phyloP scores from a whole-genome alignment of 2,888 invertebrate genomes.

The Xestia c-nigrum region DNA sequence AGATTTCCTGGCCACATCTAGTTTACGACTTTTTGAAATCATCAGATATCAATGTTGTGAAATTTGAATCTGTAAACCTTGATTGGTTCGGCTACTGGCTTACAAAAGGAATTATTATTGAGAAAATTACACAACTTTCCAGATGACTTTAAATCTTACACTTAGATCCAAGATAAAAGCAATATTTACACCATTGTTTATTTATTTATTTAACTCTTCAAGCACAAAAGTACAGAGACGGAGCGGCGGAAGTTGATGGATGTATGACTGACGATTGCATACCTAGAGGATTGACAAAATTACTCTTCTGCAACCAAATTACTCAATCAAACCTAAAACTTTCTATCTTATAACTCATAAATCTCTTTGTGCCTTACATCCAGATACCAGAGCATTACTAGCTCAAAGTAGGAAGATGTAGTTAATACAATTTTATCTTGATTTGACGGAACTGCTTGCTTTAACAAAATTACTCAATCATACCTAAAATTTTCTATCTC shows the following conservation, averaged over 20 bases:
- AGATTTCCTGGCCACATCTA: constrained; percentile 48
- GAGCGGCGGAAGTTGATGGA: background rate
- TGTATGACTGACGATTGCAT: background rate
- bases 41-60: constrained; percentile 51
- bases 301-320: background rate
- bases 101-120: background rate
- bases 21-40: constrained; percentile 60
- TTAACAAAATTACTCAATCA: background rate
- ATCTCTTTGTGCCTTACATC: background rate
- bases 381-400: background rate
- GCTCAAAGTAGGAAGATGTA: background rate
- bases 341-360: constrained; percentile 1
- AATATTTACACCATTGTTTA: background rate
- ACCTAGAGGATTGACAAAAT: constrained; percentile 1
- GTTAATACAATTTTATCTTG: background rate
- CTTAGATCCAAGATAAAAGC: background rate
- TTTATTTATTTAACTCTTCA: too few species aligned
- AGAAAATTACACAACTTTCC: background rate
- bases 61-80: constrained; percentile 50
- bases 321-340: background rate
- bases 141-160: background rate
- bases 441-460: constrained; percentile 9
- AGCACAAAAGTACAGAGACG: too few species aligned
- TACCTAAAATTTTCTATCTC: constrained; percentile 2
- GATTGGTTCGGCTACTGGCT: constrained; percentile 8